These are phyloP conservation scores for Hormaphis cornu DNA, from an alignment of 1,140 invertebrate genomes.

Conservation along the genomic window DNA sequence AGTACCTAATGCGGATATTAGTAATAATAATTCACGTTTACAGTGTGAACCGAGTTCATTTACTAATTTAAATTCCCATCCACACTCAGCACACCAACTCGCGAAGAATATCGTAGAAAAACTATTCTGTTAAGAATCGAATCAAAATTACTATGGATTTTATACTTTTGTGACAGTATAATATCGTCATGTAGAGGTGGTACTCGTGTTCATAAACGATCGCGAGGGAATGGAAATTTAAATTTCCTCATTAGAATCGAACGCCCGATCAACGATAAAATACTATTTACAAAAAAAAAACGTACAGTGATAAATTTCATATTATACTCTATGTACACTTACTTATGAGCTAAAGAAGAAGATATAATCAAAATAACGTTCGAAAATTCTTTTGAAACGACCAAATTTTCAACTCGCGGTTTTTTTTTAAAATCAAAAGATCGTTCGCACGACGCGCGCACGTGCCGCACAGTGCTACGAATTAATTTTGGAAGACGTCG, in stretches of 20 bases:
- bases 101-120: neutral
- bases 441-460: neutral
- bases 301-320: too few species aligned
- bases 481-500: constrained; percentile 6
- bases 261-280: neutral
- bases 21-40: neutral
- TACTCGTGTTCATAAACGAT: too few species aligned
- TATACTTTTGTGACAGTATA: too few species aligned
- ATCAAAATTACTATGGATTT: too few species aligned
- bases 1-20: too few species aligned
- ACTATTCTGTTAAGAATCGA: neutral
- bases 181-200: too few species aligned
- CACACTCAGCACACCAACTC: neutral
- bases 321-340: neutral
- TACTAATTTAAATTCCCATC: neutral
- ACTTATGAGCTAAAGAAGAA: neutral
- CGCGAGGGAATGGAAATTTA: too few species aligned
- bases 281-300: neutral
- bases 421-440: neutral
- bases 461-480: neutral
- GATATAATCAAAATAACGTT: too few species aligned
- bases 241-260: neutral
- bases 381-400: neutral
- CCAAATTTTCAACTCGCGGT: neutral
- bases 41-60: neutral